Conservation (phyloP, 2,888 invertebrate genomes). For the Syrista parreyssii region DNA sequence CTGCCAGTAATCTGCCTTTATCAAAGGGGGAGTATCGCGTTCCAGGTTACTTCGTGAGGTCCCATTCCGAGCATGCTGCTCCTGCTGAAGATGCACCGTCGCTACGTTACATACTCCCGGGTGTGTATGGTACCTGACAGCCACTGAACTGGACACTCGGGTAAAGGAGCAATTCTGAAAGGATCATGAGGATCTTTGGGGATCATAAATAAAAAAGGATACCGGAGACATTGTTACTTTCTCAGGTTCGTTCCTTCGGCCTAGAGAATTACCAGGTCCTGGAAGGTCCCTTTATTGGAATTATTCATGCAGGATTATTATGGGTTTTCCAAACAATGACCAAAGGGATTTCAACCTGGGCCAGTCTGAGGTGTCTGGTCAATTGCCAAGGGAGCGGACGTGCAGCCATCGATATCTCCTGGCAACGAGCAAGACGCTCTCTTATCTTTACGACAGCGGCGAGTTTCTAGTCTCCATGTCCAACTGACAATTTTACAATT, state of each 20-base stretch:
- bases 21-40: neutral
- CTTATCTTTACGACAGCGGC: slow-evolving; percentile 47
- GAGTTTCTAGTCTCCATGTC: slow-evolving; percentile 40
- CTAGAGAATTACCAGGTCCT: neutral
- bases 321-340: neutral
- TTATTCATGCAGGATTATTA: neutral
- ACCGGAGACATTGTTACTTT: neutral
- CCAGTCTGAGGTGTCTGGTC: slow-evolving; percentile 13
- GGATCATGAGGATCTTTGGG: neutral
- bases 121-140: neutral
- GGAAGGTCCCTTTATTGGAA: neutral
- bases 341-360: neutral
- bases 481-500: slow-evolving; percentile 56
- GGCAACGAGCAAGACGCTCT: slow-evolving; percentile 1
- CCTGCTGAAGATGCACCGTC: neutral
- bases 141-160: neutral
- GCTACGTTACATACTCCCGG: neutral
- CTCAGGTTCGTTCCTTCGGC: neutral
- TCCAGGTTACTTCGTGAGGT: neutral
- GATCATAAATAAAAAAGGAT: neutral
- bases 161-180: neutral
- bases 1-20: slow-evolving; percentile 1
- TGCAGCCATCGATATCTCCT: slow-evolving; percentile 24
- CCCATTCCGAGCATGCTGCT: neutral
- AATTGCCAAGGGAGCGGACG: slow-evolving; percentile 22